These are phyloP conservation scores for Crocodylus rhombifer DNA, from an alignment of 2,797 vertebrate species.

Conservation along the genomic window DNA sequence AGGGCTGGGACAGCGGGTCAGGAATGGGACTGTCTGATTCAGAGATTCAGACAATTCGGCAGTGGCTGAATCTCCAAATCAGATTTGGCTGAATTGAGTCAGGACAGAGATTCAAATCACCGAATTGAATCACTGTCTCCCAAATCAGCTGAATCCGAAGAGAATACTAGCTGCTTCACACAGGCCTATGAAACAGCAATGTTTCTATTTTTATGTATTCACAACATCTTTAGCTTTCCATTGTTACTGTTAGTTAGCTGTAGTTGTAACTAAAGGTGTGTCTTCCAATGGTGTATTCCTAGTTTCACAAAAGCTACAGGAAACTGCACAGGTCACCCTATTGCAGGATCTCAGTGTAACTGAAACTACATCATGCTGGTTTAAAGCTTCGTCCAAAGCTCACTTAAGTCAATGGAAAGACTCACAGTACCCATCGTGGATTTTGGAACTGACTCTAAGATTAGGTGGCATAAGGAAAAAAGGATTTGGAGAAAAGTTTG, in stretches of 20 bases:
- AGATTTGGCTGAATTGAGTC: too few species aligned
- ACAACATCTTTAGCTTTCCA: not conserved
- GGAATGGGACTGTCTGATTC: too few species aligned
- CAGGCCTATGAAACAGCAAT: not conserved
- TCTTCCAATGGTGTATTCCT: not conserved
- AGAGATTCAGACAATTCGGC: too few species aligned
- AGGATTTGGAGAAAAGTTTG: conserved; percentile 55
- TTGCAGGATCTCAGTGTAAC: not conserved
- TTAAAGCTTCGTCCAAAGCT: not conserved
- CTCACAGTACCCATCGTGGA: conserved; percentile 4
- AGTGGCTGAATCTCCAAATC: too few species aligned
- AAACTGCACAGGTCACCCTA: not conserved
- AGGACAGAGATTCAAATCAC: too few species aligned
- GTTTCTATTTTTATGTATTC: not conserved
- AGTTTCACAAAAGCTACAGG: conserved; percentile 22
- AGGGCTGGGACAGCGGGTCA: too few species aligned
- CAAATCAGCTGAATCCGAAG: too few species aligned
- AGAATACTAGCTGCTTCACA: too few species aligned
- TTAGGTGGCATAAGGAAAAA: conserved; percentile 53
- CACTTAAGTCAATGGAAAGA: not conserved
- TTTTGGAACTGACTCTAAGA: conserved; percentile 33
- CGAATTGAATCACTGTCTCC: too few species aligned
- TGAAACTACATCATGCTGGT: not conserved
- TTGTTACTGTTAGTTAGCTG: not conserved
- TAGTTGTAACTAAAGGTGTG: not conserved